Evolutionary conservation across 2,888 invertebrate genomes (phyloP).

Genomic region (Tachystola acroxantha): DNA sequence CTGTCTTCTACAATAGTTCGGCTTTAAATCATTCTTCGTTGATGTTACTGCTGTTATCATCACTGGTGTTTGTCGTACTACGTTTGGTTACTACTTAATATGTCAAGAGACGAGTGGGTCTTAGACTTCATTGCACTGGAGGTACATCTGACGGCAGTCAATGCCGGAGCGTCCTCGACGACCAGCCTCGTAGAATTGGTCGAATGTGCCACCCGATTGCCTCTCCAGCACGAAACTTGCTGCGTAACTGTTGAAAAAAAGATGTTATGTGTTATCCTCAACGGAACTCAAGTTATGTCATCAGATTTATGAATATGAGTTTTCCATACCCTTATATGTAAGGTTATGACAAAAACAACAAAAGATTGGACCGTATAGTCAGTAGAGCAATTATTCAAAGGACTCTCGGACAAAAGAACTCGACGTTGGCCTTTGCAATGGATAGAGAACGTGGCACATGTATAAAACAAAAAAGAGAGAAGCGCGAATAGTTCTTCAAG

Average conservation of each 20-base stretch:
- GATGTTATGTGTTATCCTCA: too few relatives aligned
- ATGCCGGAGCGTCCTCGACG: slow-evolving; percentile 91
- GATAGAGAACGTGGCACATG: too few relatives aligned
- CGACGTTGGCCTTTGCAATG: too few relatives aligned
- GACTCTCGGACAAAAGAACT: too few relatives aligned
- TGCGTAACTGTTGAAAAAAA: slow-evolving; percentile 82
- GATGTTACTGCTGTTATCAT: background rate
- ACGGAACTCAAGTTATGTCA: too few relatives aligned
- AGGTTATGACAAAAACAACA: too few relatives aligned
- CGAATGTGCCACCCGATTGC: slow-evolving; percentile 85
- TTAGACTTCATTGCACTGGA: slow-evolving; percentile 94
- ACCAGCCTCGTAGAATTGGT: slow-evolving; percentile 90
- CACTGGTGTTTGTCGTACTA: slow-evolving; percentile 8
- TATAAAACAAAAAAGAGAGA: too few relatives aligned
- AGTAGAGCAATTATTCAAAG: too few relatives aligned
- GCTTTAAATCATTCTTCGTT: background rate
- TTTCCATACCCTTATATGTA: too few relatives aligned
- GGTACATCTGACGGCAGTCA: slow-evolving; percentile 90
- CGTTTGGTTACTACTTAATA: slow-evolving; percentile 19
- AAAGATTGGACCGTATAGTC: too few relatives aligned
- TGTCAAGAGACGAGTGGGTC: slow-evolving; percentile 19
- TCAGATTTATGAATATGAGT: too few relatives aligned
- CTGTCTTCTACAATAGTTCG: background rate
- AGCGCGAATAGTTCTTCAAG: too few relatives aligned
- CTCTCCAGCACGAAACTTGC: slow-evolving; percentile 91